A percentile compares a stretch with the other conserved stretches of the same genome.
These are phyloP conservation scores for Morpho helenor DNA, from an alignment of 2,888 invertebrate species.

Conservation along the genomic window DNA sequence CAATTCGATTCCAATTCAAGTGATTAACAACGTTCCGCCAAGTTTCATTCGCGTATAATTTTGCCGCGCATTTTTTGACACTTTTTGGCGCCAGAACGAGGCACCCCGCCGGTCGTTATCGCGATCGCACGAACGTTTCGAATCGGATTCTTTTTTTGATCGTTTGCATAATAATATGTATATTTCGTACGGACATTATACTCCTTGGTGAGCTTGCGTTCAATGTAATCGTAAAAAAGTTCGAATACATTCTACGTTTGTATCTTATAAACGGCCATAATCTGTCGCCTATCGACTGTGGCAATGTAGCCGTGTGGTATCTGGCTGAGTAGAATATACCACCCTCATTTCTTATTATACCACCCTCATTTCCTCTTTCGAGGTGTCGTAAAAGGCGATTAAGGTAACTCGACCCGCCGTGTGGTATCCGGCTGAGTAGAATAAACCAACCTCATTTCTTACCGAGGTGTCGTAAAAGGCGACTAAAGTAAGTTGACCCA, in stretches of 20 bases:
- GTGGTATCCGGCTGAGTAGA: too few species aligned
- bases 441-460: too few species aligned
- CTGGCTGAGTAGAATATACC: too few species aligned
- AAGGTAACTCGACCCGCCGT: too few species aligned
- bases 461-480: too few species aligned
- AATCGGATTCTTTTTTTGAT: constrained; percentile 25
- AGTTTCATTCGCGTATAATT: constrained; percentile 27
- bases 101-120: constrained; percentile 35
- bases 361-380: too few species aligned
- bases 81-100: constrained; percentile 35
- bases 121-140: constrained; percentile 28
- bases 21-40: constrained; percentile 11
- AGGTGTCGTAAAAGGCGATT: too few species aligned
- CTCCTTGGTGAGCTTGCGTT: constrained; percentile 9
- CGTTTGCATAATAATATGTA: constrained; percentile 31
- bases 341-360: too few species aligned
- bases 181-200: constrained; percentile 25
- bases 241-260: constrained; percentile 10
- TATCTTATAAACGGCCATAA: not conserved
- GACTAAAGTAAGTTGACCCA: too few species aligned
- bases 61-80: constrained; percentile 32
- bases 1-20: too few species aligned
- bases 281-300: too few species aligned
- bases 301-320: too few species aligned
- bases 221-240: constrained; percentile 17